phyloP scores from a whole-genome alignment of 23 tunicate species.

The Corella eumyota region DNA sequence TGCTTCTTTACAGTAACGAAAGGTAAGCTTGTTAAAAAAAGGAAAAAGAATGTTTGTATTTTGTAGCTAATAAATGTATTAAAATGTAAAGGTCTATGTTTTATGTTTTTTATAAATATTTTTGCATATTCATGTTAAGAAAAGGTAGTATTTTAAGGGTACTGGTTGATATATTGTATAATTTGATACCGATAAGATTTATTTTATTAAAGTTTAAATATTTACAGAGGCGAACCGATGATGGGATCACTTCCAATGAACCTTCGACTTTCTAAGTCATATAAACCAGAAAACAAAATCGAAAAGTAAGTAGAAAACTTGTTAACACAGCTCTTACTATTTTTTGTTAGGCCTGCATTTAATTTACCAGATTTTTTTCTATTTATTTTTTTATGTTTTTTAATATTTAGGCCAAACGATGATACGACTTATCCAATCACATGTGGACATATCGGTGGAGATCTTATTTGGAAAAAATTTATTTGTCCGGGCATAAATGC shows the following conservation, averaged over 20 bases:
- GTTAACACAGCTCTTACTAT: too few relatives aligned
- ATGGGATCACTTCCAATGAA: not conserved
- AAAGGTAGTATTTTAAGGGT: too few relatives aligned
- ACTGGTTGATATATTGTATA: too few relatives aligned
- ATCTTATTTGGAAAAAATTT: conserved; percentile 82
- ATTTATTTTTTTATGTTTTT: too few relatives aligned
- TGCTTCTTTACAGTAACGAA: conserved; percentile 2
- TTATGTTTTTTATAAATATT: too few relatives aligned
- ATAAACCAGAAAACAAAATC: not conserved
- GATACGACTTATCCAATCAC: conserved; percentile 83
- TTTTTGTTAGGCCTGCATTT: not conserved
- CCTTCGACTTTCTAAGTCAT: not conserved
- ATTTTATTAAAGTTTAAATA: too few relatives aligned
- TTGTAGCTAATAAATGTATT: too few relatives aligned
- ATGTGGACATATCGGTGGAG: conserved; percentile 67
- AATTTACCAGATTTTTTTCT: not conserved
- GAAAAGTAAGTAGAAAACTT: conserved; percentile 10
- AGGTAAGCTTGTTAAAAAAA: too few relatives aligned
- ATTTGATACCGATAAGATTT: too few relatives aligned
- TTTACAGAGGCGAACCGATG: conserved; percentile 1
- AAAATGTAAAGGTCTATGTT: too few relatives aligned
- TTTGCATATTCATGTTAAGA: too few relatives aligned
- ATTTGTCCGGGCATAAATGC: conserved; percentile 96
- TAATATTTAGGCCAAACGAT: conserved; percentile 24
- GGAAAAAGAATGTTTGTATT: too few relatives aligned